Evolutionary conservation across 2,797 vertebrate genomes (phyloP), one percentile per base, ranked within the genome.

Genomic region (Smutsia temminckii): DNA sequence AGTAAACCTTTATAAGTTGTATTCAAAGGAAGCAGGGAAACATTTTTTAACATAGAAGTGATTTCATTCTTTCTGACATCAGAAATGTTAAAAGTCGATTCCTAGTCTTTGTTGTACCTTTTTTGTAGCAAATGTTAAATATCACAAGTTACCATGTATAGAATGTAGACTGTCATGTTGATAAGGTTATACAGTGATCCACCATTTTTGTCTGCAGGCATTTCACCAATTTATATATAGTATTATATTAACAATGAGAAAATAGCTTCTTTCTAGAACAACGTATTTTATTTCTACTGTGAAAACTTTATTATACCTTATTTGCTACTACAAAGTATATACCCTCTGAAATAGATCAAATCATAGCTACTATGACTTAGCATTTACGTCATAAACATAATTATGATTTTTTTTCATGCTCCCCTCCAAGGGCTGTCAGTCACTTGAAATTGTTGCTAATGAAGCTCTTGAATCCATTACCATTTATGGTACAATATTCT

Each of bases 401-500:
- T 91, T 84, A 83, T 78, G 78, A 74, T 93, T 77, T 93, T 90
- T 37, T 91, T 75, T 85, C 81, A 72, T 86, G 53, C 42, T 93
- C 40, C 78, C 72, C 34, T 93, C 64, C 71, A 94, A 92, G 94
- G 91, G 61, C 96, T 96, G 80, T 86, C 68, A 83, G 77, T 97
- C 93, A 90, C 79, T 96, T 91, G 57, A 96, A 95, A 94, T 59
- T 89, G 59, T 94, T 93, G 77, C 66, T 96, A 93, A 97, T 95
- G 95, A 79, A 85, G 95, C 96, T 97, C 95, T 97, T 97, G 95
- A 94, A 8, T 16, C 80, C 86, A 75, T 98, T 95, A 95, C 95
- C 97, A 93, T 97, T 96, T 95, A n/a, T 97, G 96, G 91, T 92
- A 94, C 75, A 96, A 89, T 97, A 92, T 96, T 94, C 97, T 97